Conservation (phyloP, 2,797 vertebrate genomes). For the Sebastes baramenuke region DNA sequence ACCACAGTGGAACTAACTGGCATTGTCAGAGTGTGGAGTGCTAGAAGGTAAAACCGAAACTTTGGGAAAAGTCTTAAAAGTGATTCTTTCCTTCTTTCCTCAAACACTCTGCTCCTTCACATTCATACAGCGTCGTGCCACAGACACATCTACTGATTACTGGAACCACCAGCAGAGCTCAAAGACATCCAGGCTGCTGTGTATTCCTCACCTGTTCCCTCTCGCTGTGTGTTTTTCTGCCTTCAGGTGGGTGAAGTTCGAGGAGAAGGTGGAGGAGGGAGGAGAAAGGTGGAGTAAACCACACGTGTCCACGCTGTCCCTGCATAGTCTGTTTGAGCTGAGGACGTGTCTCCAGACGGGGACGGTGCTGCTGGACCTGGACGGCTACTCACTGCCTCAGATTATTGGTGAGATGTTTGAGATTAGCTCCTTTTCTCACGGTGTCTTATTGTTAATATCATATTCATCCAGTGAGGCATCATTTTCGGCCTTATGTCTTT, state of each 20-base stretch:
- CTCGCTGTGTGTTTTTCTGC: not conserved
- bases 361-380: slow-evolving; percentile 91
- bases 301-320: slow-evolving; percentile 93
- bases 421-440: not conserved
- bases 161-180: not conserved
- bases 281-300: slow-evolving; percentile 98
- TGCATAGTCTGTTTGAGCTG: slow-evolving; percentile 97
- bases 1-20: not conserved
- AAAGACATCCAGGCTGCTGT: not conserved
- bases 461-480: not conserved
- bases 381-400: slow-evolving; percentile 91
- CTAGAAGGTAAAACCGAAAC: not conserved
- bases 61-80: not conserved
- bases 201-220: not conserved
- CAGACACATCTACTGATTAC: not conserved
- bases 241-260: slow-evolving; percentile 96
- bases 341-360: slow-evolving; percentile 94
- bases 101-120: not conserved
- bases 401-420: slow-evolving; percentile 88
- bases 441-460: not conserved
- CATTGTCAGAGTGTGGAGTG: not conserved
- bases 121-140: not conserved
- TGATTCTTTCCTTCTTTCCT: not conserved
- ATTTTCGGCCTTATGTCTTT: not conserved
- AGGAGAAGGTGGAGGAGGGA: slow-evolving; percentile 97